Conservation (phyloP, 2,797 vertebrate genomes). For the Anguilla obscura region DNA sequence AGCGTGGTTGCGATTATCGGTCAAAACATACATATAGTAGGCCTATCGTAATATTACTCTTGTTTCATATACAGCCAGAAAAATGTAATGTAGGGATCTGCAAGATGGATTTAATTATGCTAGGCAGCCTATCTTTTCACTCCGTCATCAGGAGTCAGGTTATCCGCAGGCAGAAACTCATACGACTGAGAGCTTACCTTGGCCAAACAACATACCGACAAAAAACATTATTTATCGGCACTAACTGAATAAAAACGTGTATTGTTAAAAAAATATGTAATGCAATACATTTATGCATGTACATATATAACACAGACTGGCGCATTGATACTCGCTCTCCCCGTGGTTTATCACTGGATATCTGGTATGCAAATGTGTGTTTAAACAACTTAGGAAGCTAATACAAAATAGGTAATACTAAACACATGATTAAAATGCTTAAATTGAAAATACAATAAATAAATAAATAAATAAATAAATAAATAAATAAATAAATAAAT, state of each 20-base stretch:
- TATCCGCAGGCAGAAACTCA: constrained; percentile 47
- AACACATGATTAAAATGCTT: constrained; percentile 9
- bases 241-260: constrained; percentile 15
- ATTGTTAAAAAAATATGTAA: not conserved
- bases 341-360: not conserved
- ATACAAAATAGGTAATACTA: not conserved
- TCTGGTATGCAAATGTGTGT: not conserved
- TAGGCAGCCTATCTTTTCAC: constrained; percentile 47
- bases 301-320: not conserved
- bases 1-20: not conserved
- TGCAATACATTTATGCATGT: constrained; percentile 34
- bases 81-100: not conserved
- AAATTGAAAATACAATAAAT: too few species aligned
- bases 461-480: too few species aligned
- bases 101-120: constrained; percentile 40
- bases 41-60: not conserved
- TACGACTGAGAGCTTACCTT: constrained; percentile 18
- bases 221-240: constrained; percentile 14
- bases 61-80: not conserved
- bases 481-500: too few species aligned
- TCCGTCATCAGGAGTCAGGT: constrained; percentile 58
- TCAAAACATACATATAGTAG: not conserved
- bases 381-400: not conserved
- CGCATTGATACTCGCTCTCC: not conserved
- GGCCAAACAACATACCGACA: not conserved